A percentile compares a stretch with the other conserved stretches of the same genome.
These are phyloP conservation scores for Heliconius erato DNA, from an alignment of 2,888 invertebrate genomes.

Conservation along the genomic window DNA sequence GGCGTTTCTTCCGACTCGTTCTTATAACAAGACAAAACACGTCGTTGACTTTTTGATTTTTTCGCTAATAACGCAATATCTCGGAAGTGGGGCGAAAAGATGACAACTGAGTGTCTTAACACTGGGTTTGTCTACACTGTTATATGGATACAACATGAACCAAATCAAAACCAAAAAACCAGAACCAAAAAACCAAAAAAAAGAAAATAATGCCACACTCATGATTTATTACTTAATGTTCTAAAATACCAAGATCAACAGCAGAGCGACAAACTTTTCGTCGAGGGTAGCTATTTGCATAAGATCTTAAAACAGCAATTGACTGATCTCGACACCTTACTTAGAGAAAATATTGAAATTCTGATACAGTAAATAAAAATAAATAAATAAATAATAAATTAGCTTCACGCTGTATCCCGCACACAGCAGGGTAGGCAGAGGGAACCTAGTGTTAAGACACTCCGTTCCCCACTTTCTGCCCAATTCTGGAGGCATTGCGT, in stretches of 20 bases:
- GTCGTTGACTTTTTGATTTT: no score
- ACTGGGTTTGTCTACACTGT: not conserved
- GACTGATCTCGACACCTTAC: conserved; percentile 74
- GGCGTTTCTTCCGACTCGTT: no score
- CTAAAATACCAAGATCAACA: conserved; percentile 59
- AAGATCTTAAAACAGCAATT: conserved; percentile 81
- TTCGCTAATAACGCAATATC: not conserved
- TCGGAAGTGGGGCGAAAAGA: not conserved
- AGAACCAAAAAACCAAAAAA: not conserved
- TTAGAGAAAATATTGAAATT: conserved; percentile 67
- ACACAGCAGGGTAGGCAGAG: no score
- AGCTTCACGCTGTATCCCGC: no score
- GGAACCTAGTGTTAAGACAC: no score
- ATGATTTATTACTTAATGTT: conserved; percentile 34
- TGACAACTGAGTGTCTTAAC: not conserved
- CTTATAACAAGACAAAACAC: no score
- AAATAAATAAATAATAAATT: no score
- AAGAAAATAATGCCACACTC: conserved; percentile 48
- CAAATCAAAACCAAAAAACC: no score
- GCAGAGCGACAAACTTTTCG: conserved; percentile 70
- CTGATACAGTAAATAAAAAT: conserved; percentile 61
- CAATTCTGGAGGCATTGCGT: no score
- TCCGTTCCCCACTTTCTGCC: no score
- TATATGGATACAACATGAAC: not conserved
- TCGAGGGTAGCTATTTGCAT: conserved; percentile 72